phyloP scores from a whole-genome alignment of 1,140 invertebrate species.

The Oncopodura yosiiana region DNA sequence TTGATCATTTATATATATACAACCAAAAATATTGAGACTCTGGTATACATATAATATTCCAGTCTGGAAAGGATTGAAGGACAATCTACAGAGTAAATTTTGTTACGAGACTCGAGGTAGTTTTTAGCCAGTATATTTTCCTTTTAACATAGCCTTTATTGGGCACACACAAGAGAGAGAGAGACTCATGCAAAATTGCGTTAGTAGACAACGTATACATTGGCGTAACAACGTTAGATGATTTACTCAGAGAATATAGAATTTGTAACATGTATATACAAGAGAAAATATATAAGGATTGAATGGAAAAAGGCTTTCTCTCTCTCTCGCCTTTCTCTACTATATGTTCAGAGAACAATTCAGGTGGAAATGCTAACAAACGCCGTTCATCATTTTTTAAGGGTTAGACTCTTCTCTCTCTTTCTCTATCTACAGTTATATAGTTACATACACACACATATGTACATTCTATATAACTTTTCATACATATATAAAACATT shows the following conservation, averaged over 20 bases:
- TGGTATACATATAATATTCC: no score
- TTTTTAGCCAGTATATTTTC: no score
- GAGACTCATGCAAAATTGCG: slow-evolving; percentile 6
- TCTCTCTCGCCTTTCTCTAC: background rate
- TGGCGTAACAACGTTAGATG: slow-evolving; percentile 11
- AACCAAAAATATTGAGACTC: no score
- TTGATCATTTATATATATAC: no score
- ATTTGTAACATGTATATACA: slow-evolving; percentile 11
- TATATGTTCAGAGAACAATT: slow-evolving; percentile 28
- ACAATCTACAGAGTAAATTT: no score
- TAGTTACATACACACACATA: background rate
- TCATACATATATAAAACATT: background rate
- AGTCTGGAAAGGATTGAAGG: no score
- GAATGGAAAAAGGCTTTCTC: background rate
- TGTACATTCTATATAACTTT: background rate
- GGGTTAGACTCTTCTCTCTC: slow-evolving; percentile 15
- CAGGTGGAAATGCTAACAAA: slow-evolving; percentile 36
- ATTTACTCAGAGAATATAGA: slow-evolving; percentile 17
- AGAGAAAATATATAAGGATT: no score
- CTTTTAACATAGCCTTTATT: no score
- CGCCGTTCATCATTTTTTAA: slow-evolving; percentile 29
- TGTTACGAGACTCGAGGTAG: no score
- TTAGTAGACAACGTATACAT: slow-evolving; percentile 5
- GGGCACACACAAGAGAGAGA: no score
- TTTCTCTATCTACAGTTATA: background rate